These are phyloP conservation scores for Muschampia plurimacula DNA, from an alignment of 2,888 invertebrate genomes.

Conservation along the genomic window DNA sequence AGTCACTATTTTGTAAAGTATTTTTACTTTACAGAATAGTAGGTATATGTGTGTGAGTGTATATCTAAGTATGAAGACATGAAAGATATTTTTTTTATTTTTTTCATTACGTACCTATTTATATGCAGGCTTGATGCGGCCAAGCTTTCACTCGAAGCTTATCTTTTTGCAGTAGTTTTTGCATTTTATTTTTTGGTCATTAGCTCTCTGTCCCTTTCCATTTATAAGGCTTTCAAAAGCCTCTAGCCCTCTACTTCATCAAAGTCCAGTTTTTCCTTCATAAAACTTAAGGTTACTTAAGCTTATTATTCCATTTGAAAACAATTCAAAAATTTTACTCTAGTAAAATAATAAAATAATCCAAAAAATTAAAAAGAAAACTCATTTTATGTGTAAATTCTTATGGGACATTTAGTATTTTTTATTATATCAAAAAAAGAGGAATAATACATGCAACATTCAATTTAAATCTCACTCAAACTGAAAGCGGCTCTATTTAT, in stretches of 20 bases:
- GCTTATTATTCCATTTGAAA: no score
- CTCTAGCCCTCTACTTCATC: no score
- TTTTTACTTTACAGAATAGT: no score
- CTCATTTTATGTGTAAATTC: no score
- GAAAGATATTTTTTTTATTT: not conserved
- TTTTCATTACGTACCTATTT: not conserved
- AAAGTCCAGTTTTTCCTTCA: no score
- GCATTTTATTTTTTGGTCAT: not conserved
- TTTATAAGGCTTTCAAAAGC: not conserved
- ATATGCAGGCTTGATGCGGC: not conserved
- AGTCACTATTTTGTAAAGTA: no score
- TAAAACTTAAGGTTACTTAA: no score
- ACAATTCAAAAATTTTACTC: no score
- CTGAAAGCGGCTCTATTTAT: not conserved
- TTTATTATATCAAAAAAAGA: not conserved
- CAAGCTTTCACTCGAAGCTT: not conserved
- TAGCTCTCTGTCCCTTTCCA: not conserved
- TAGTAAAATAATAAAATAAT: no score
- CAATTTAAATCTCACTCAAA: conserved; percentile 2
- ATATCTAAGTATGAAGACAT: not conserved
- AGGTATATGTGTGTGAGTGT: no score
- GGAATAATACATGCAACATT: not conserved
- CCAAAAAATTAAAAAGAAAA: no score
- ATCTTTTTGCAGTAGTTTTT: not conserved
- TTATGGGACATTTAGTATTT: not conserved